Conservation (phyloP, 2,113 vertebrate species). For the Peromyscus leucopus region DNA sequence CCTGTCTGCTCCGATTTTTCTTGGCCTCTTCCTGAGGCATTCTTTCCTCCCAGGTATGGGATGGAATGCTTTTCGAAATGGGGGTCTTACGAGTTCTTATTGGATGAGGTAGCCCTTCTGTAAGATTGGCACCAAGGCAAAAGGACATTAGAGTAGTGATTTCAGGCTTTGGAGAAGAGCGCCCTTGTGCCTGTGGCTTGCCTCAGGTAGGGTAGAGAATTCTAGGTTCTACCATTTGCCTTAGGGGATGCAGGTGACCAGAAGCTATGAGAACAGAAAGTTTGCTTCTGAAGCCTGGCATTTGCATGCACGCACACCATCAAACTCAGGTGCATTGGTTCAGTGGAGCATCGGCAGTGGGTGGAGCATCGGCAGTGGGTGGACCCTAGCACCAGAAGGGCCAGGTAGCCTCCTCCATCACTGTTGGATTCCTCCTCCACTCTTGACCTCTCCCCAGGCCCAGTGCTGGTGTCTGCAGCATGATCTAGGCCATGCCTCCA, state of each 20-base stretch:
- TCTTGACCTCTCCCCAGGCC: slow-evolving; percentile 69
- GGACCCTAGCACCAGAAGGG: neutral
- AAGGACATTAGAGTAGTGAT: too few relatives aligned
- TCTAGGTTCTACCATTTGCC: neutral
- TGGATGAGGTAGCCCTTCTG: neutral
- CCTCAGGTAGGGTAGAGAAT: neutral
- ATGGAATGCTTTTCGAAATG: neutral
- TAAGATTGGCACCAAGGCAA: neutral
- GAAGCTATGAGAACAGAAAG: neutral
- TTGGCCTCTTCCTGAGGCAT: neutral
- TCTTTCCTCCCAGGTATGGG: neutral
- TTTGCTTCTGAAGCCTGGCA: neutral
- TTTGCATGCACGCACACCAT: too few relatives aligned
- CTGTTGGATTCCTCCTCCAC: neutral
- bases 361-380: neutral
- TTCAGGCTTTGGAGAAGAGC: neutral
- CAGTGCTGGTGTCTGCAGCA: slow-evolving; percentile 87
- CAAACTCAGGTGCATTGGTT: neutral
- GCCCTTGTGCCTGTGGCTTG: neutral
- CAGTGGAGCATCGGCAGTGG: neutral
- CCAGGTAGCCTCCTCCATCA: neutral
- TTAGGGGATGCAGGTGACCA: neutral
- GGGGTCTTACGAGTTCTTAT: neutral
- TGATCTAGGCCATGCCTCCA: slow-evolving; percentile 86
- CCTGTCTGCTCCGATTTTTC: neutral